A percentile compares a stretch with the other conserved stretches of the same genome.
Conservation (phyloP, 1,140 invertebrate genomes). For the Bombus affinis region DNA sequence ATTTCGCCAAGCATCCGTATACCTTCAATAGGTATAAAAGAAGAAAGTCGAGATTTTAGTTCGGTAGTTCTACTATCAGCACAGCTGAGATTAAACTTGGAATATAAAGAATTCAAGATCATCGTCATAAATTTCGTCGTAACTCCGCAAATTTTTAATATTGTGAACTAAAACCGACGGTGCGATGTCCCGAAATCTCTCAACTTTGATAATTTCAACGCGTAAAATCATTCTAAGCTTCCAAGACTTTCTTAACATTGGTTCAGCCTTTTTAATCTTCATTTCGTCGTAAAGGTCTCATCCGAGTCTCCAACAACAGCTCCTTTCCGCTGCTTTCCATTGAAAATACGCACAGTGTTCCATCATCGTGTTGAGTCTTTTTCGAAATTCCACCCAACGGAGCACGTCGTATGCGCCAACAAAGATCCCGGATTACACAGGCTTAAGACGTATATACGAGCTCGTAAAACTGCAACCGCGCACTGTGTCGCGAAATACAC, state of each 20-base stretch:
- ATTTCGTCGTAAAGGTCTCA: neutral
- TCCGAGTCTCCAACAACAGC: neutral
- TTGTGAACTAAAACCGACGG: no score
- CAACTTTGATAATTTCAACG: neutral
- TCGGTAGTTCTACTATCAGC: neutral
- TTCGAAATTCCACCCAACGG: neutral
- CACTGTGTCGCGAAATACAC: conserved; percentile 7
- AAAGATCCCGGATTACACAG: conserved; percentile 28
- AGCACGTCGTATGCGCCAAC: neutral
- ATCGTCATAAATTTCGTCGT: no score
- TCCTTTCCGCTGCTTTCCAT: neutral
- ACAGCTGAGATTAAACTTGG: no score
- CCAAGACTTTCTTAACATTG: neutral
- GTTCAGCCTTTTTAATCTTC: neutral
- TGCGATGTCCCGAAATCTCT: neutral
- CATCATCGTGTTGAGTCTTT: neutral
- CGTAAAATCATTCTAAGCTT: neutral
- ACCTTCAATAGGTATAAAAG: neutral
- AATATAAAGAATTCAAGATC: neutral
- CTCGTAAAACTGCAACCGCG: conserved; percentile 37
- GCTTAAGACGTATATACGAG: conserved; percentile 34
- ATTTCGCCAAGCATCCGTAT: no score
- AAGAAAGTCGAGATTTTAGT: neutral
- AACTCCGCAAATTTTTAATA: no score
- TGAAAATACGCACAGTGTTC: neutral